phyloP scores from a whole-genome alignment of 2,113 vertebrate genomes.

The Nothobranchius furzeri region DNA sequence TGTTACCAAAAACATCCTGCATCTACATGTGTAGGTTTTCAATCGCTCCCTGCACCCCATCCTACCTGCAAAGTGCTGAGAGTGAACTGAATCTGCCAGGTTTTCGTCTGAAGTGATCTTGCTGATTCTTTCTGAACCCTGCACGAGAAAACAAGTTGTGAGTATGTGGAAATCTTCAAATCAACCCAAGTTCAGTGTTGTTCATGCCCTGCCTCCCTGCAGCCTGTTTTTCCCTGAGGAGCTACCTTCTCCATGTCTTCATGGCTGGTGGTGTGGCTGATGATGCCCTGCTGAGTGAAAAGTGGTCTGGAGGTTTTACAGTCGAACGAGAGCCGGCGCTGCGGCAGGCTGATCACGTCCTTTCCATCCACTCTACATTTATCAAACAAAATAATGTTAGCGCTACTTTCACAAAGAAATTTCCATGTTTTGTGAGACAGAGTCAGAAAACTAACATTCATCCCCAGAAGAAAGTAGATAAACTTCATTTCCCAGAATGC shows the following conservation, averaged over 20 bases:
- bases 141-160: conserved; percentile 12
- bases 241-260: conserved; percentile 80
- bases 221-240: no score
- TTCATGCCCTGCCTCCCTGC: no score
- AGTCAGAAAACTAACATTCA: no score
- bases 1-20: no score
- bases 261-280: conserved; percentile 80
- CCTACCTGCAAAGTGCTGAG: conserved; percentile 88
- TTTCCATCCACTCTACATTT: conserved; percentile 89
- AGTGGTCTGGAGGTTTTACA: conserved; percentile 84
- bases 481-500: not conserved
- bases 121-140: conserved; percentile 78
- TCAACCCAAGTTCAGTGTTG: not conserved
- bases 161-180: not conserved
- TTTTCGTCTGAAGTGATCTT: conserved; percentile 86
- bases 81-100: conserved; percentile 81
- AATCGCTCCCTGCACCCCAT: not conserved
- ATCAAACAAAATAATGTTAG: conserved; percentile 4
- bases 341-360: conserved; percentile 83
- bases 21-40: no score
- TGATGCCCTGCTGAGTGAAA: conserved; percentile 83
- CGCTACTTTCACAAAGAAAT: no score
- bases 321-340: conserved; percentile 85
- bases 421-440: no score
- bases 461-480: not conserved